Evolutionary conservation across 2,888 invertebrate genomes (phyloP).

Genomic region (Eucriotettix oculatus): DNA sequence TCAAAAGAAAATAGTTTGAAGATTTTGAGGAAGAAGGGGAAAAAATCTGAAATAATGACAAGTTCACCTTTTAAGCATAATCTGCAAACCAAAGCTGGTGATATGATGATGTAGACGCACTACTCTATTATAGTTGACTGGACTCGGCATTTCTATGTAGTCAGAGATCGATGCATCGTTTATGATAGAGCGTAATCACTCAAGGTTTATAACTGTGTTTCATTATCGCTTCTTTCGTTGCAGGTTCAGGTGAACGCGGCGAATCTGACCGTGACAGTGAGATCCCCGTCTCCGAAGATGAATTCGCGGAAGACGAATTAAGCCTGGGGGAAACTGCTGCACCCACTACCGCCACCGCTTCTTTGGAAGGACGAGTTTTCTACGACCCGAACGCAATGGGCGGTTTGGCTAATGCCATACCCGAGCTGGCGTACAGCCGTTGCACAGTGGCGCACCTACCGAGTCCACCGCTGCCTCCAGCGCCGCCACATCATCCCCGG

Average conservation of each 20-base stretch:
- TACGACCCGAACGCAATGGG: constrained; percentile 16
- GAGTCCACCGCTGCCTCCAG: background rate
- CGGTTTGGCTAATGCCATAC: constrained; percentile 22
- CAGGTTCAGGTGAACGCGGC: constrained; percentile 30
- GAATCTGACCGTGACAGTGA: constrained; percentile 38
- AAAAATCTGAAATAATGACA: no score
- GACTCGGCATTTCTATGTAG: no score
- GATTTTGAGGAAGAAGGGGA: no score
- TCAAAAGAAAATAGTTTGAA: no score
- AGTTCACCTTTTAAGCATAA: no score
- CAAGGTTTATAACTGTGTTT: no score
- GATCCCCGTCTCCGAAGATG: constrained; percentile 51
- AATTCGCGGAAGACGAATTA: constrained; percentile 71
- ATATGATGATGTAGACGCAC: no score
- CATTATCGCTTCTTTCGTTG: no score
- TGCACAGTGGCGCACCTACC: background rate
- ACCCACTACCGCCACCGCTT: background rate
- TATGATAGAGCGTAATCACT: no score
- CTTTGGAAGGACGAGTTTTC: background rate
- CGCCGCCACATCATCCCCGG: background rate
- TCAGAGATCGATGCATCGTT: no score
- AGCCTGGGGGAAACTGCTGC: constrained; percentile 12
- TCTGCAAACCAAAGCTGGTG: no score
- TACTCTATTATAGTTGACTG: no score
- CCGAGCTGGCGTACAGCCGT: constrained; percentile 23